These are phyloP conservation scores for Passerculus sandwichensis DNA, from an alignment of 2,797 vertebrate species.

Conservation along the genomic window DNA sequence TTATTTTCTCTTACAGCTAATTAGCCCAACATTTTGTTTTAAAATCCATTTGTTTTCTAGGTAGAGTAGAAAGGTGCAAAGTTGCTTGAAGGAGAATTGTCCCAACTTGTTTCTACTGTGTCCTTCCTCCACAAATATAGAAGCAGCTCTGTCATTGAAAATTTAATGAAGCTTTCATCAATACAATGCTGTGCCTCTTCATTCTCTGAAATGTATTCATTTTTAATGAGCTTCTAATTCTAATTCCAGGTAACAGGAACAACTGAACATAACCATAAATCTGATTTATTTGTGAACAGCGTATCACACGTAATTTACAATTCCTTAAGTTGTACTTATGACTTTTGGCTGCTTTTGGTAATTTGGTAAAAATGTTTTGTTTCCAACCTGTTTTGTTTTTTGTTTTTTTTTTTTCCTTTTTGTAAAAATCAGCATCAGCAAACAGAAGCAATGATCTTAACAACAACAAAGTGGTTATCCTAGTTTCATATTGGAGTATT, in stretches of 20 bases:
- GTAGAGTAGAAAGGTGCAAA: neutral
- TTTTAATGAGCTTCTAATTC: slow-evolving; percentile 78
- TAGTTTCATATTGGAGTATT: neutral
- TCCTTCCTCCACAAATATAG: slow-evolving; percentile 49
- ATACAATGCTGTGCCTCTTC: slow-evolving; percentile 72
- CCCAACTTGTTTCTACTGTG: neutral
- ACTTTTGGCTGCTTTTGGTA: slow-evolving; percentile 6
- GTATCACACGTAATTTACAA: neutral
- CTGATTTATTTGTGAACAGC: slow-evolving; percentile 59
- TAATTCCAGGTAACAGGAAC: slow-evolving; percentile 76
- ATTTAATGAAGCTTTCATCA: slow-evolving; percentile 81
- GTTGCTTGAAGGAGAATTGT: slow-evolving; percentile 25
- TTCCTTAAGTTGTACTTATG: neutral
- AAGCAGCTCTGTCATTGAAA: slow-evolving; percentile 74
- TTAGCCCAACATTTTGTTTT: neutral
- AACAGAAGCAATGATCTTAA: neutral
- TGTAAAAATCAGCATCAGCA: neutral
- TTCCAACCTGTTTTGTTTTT: neutral
- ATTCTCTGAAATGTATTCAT: slow-evolving; percentile 70
- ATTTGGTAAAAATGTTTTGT: neutral
- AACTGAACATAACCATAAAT: slow-evolving; percentile 61
- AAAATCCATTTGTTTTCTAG: neutral
- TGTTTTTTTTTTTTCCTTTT: neutral
- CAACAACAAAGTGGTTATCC: neutral
- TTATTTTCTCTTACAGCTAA: neutral